These are phyloP conservation scores for Subacronicta megacephala DNA, from an alignment of 2,888 invertebrate genomes.

Conservation along the genomic window DNA sequence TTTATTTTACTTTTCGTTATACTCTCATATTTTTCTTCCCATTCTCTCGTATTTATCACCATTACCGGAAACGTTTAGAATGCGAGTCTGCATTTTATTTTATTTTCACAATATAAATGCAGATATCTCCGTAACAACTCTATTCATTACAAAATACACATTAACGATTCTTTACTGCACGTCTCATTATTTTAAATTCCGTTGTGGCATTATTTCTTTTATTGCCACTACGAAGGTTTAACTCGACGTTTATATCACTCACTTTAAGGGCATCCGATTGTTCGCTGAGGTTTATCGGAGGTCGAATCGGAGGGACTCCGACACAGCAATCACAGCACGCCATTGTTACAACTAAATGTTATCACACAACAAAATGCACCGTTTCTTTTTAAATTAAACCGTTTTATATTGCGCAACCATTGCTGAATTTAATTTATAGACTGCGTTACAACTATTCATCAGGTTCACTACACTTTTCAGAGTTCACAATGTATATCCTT, in stretches of 20 bases:
- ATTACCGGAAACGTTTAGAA: constrained; percentile 1
- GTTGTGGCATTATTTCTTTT: constrained; percentile 9
- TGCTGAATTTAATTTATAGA: constrained; percentile 53
- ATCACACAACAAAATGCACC: constrained; percentile 75
- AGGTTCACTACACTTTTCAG: constrained; percentile 60
- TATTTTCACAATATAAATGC: constrained; percentile 1
- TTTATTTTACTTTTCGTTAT: not conserved
- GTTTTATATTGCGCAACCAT: constrained; percentile 79
- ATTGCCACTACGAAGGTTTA: constrained; percentile 27
- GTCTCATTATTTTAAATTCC: constrained; percentile 14
- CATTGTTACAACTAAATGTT: constrained; percentile 78
- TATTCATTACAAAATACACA: constrained; percentile 12
- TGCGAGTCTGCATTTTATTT: not conserved
- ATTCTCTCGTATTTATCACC: not conserved
- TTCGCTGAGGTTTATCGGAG: constrained; percentile 93
- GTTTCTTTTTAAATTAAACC: constrained; percentile 62
- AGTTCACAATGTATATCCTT: constrained; percentile 46
- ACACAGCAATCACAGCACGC: constrained; percentile 92
- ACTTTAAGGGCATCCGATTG: constrained; percentile 94
- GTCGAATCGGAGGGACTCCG: constrained; percentile 92
- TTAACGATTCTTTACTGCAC: constrained; percentile 15
- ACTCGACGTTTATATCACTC: constrained; percentile 70
- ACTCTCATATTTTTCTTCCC: constrained; percentile 3
- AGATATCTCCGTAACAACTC: constrained; percentile 3
- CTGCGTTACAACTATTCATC: constrained; percentile 46